Conservation (phyloP, 2,113 vertebrate species). For the Potamarius usumacintae region DNA sequence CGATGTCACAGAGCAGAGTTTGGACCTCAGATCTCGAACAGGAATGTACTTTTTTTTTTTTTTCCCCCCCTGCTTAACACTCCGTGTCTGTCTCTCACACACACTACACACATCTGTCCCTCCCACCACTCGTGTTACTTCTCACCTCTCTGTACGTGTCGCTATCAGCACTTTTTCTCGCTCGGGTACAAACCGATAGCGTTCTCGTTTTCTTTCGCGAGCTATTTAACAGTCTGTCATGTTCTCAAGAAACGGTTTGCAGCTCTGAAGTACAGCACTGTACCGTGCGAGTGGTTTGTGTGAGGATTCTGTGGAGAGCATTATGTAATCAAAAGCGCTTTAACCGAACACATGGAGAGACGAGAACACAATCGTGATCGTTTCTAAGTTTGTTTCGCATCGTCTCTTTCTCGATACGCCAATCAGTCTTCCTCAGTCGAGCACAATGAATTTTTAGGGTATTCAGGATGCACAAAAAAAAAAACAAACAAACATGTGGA, state of each 20-base stretch:
- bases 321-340: neutral
- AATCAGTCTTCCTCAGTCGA: neutral
- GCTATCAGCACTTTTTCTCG: neutral
- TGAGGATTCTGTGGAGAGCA: neutral
- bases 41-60: neutral
- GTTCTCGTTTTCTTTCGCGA: neutral
- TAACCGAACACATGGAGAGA: neutral
- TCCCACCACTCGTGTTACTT: neutral
- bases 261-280: neutral
- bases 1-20: neutral
- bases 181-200: neutral
- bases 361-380: neutral
- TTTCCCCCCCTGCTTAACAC: neutral
- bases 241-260: neutral
- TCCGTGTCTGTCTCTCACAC: neutral
- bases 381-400: neutral
- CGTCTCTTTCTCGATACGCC: neutral
- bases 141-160: constrained; percentile 1
- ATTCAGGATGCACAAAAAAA: neutral
- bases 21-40: neutral
- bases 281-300: neutral
- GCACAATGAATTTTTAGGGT: neutral
- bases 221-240: neutral
- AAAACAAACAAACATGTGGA: neutral
- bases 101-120: neutral